Conservation (phyloP, 2,113 vertebrate species). For the Proteles cristata region DNA sequence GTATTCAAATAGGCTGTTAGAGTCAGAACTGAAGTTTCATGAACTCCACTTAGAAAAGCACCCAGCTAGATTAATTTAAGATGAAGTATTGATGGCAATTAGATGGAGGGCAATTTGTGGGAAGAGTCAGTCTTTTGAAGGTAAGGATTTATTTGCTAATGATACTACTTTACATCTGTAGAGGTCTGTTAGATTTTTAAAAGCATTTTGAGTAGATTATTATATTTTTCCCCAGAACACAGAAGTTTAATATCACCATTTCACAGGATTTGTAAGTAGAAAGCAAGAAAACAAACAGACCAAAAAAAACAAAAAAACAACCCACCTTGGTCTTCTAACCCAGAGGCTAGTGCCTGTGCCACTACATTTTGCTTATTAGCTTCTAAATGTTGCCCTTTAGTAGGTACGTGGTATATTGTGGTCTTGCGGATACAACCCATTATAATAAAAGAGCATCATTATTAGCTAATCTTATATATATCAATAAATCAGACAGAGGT, state of each 20-base stretch:
- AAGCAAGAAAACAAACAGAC: neutral
- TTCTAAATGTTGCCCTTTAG: neutral
- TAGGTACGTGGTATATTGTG: neutral
- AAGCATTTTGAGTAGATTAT: neutral
- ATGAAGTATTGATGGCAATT: neutral
- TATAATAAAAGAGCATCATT: neutral
- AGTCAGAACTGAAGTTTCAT: neutral
- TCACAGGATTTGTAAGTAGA: neutral
- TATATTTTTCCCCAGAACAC: neutral
- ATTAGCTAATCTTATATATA: neutral
- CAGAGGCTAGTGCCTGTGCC: neutral
- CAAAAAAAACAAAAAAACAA: too few species aligned
- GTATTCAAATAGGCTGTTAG: too few species aligned
- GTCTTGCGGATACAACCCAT: neutral
- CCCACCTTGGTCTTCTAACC: neutral
- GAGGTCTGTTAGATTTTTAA: neutral
- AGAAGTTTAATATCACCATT: neutral
- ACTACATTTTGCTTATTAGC: neutral
- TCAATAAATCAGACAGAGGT: neutral
- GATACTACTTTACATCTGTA: neutral
- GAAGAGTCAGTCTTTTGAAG: neutral
- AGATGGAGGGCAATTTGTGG: neutral
- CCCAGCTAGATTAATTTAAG: neutral
- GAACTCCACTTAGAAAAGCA: neutral
- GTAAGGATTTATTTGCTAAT: neutral